Base-by-base conservation (phyloP, 2,113 vertebrate species). In the Delphinapterus leucas region DNA sequence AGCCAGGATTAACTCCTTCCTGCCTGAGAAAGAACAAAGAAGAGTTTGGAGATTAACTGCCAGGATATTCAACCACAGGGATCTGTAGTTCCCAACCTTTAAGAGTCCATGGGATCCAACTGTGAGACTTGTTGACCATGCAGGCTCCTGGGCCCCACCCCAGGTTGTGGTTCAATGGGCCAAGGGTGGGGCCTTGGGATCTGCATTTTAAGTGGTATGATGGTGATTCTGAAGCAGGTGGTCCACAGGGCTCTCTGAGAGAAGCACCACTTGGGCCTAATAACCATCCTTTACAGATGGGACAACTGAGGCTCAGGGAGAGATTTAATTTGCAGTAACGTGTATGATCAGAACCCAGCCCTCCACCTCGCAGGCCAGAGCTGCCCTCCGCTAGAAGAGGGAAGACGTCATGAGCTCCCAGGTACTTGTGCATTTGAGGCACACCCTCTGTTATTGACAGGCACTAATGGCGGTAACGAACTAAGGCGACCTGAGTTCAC, bases 391-490 rank as follows among this genome's bases (percentile, higher is more conserved):
- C 18, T 31, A 28, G 55, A 14, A 17, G 15, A 73, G 53, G 25
- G 1, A 31, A 79, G 58, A 9, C 21, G 33, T 47, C 41, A 6
- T 0, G 11, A 8, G n/a, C 67, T 47, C 6, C 13, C 12, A 31
- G 61, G 86, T 6, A 41, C 68, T 83, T 28, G 68, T 63, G 79
- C 38, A 93, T 33, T 65, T 58, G 73, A 84, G 18, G 20, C 93
- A 65, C 77, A 85, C n/a, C 21, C 63, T 86, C 79, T 13, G 14
- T 67, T 93, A 97, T 21, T 67, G 96, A 93, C 87, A 68, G 86
- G 47, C 31, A 6, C 76, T 83, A 41, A 89, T 28, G 65, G 55
- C 4, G 63, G 53, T 76, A 88, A 93, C 71, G 87, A 96, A 55
- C 87, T 71, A 73, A 44, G 49, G 33, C 36, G 95, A 89, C 79